Percentiles rank a stretch among this genome's conserved stretches.
phyloP scores from a whole-genome alignment of 2,797 vertebrate genomes.

The Neostethus bicornis region DNA sequence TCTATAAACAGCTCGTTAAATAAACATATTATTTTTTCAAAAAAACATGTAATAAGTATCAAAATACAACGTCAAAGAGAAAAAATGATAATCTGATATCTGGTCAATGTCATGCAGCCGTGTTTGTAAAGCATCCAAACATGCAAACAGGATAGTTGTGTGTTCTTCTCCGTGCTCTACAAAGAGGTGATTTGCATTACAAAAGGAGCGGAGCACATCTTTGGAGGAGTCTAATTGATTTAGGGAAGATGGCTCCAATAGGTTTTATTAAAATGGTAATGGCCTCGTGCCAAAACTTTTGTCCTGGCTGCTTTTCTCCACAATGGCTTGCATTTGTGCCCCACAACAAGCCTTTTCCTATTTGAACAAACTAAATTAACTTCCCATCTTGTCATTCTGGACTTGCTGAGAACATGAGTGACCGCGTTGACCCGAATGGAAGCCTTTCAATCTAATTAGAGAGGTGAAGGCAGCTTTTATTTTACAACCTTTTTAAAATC shows the following conservation, averaged over 20 bases:
- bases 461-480: constrained; percentile 8
- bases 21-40: no score
- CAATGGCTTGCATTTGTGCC: constrained; percentile 9
- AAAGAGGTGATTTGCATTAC: constrained; percentile 4
- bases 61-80: no score
- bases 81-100: no score
- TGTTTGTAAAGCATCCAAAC: neutral
- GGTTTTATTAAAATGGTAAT: constrained; percentile 20
- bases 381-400: constrained; percentile 30
- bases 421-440: constrained; percentile 40
- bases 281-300: constrained; percentile 27
- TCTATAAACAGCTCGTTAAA: no score
- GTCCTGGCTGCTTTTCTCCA: constrained; percentile 14
- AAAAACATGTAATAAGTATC: no score
- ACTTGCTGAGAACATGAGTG: constrained; percentile 26
- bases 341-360: constrained; percentile 14
- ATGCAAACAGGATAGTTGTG: constrained; percentile 1
- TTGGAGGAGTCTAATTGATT: constrained; percentile 19
- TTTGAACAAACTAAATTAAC: constrained; percentile 33
- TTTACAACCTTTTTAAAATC: constrained; percentile 17
- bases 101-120: no score
- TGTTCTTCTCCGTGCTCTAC: no score
- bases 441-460: constrained; percentile 41
- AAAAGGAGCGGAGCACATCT: neutral
- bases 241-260: neutral